Evolutionary conservation across 2,797 vertebrate species (phyloP).

Genomic region (Sylvia borin): DNA sequence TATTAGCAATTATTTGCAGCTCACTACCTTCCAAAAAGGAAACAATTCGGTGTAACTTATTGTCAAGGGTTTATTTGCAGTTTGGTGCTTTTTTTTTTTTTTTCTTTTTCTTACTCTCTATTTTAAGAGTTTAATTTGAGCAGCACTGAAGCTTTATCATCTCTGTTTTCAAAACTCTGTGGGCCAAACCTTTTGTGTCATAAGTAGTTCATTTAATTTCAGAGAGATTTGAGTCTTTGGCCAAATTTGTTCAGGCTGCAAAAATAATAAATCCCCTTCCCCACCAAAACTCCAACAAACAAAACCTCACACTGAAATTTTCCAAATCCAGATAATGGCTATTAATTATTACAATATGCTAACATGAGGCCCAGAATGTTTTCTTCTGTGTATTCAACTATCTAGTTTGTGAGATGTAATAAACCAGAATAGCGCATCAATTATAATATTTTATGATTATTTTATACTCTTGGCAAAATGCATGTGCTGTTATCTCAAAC

Average conservation of each 20-base stretch:
- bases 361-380: constrained; percentile 14
- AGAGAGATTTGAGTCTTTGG: not conserved
- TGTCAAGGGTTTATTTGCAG: constrained; percentile 64
- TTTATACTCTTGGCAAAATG: constrained; percentile 72
- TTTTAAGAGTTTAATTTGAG: constrained; percentile 36
- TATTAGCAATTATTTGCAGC: constrained; percentile 72
- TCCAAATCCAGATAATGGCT: constrained; percentile 1
- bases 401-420: constrained; percentile 49
- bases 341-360: constrained; percentile 41
- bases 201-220: constrained; percentile 23
- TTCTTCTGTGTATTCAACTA: constrained; percentile 16
- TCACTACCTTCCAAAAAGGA: constrained; percentile 69
- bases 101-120: not conserved
- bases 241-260: constrained; percentile 14
- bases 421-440: constrained; percentile 63
- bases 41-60: constrained; percentile 59
- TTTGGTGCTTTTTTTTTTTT: not conserved
- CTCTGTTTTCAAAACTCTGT: not conserved
- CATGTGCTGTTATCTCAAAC: constrained; percentile 61
- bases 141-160: constrained; percentile 6
- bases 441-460: constrained; percentile 73
- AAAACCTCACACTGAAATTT: not conserved
- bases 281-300: not conserved
- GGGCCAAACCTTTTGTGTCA: not conserved
- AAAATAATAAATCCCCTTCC: not conserved